These are phyloP conservation scores for Coreius guichenoti DNA, from an alignment of 2,797 vertebrate genomes.

Conservation along the genomic window DNA sequence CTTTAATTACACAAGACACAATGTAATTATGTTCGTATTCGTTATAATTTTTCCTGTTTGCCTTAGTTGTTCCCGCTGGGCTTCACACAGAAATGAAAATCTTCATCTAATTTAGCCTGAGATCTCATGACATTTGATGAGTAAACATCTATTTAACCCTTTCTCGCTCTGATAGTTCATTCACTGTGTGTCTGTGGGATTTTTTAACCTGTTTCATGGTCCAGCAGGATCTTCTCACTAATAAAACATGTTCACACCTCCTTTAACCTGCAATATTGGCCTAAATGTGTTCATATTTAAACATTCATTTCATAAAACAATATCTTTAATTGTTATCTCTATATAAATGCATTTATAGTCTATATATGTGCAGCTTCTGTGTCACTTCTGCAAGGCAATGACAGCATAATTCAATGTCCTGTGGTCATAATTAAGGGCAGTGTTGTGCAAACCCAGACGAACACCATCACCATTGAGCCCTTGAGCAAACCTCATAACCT, in stretches of 20 bases:
- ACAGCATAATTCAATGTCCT: not conserved
- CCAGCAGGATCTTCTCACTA: too few species aligned
- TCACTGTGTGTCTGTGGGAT: not conserved
- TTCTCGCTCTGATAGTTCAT: not conserved
- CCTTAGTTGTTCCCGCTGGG: not conserved
- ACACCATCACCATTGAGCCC: not conserved
- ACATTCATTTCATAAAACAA: not conserved
- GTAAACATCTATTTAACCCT: not conserved
- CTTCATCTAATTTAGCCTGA: slow-evolving; percentile 19
- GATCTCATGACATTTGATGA: not conserved
- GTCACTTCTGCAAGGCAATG: not conserved
- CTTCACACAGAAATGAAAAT: not conserved
- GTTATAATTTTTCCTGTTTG: slow-evolving; percentile 22
- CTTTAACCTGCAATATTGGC: not conserved
- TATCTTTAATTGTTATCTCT: not conserved
- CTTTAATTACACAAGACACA: slow-evolving; percentile 5
- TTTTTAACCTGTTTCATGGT: too few species aligned
- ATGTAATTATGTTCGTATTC: slow-evolving; percentile 6
- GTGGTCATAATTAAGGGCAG: not conserved
- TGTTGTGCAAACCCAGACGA: not conserved
- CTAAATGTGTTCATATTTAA: not conserved
- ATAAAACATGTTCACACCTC: not conserved
- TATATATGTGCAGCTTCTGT: not conserved
- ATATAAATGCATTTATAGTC: not conserved
- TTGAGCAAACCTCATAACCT: not conserved